These are phyloP conservation scores for Cantharis rufa DNA, from an alignment of 2,888 invertebrate species.

Conservation along the genomic window DNA sequence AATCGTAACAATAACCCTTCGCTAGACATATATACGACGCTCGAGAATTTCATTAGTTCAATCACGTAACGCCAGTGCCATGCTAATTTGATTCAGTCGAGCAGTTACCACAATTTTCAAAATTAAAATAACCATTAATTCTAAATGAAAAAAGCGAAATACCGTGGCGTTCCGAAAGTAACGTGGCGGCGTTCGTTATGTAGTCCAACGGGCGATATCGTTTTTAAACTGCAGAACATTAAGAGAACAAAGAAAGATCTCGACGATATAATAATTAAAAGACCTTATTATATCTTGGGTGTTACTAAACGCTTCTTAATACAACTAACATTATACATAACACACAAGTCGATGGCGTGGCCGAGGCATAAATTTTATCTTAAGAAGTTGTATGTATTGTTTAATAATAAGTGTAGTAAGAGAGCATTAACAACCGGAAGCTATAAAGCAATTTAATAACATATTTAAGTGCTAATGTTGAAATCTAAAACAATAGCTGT, in stretches of 20 bases:
- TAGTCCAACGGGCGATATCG: slow-evolving; percentile 32
- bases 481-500: slow-evolving; percentile 54
- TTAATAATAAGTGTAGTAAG: slow-evolving; percentile 44
- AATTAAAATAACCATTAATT: slow-evolving; percentile 11
- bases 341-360: slow-evolving; percentile 43
- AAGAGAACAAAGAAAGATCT: not conserved
- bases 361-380: slow-evolving; percentile 52
- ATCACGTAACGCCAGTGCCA: slow-evolving; percentile 45
- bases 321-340: slow-evolving; percentile 40
- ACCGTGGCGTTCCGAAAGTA: not conserved
- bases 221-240: slow-evolving; percentile 32
- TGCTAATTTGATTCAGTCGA: slow-evolving; percentile 28
- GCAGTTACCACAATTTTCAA: slow-evolving; percentile 21
- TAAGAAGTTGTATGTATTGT: slow-evolving; percentile 32
- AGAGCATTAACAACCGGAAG: slow-evolving; percentile 49
- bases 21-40: slow-evolving; percentile 51
- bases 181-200: slow-evolving; percentile 9
- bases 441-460: slow-evolving; percentile 57
- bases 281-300: not conserved
- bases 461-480: slow-evolving; percentile 54
- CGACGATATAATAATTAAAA: not conserved
- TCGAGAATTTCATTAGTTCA: slow-evolving; percentile 53
- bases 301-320: slow-evolving; percentile 30
- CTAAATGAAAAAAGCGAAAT: not conserved
- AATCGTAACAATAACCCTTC: slow-evolving; percentile 55